Evolutionary conservation across 2,797 vertebrate species (phyloP), one percentile per base, ranked within the genome.

Genomic region (Zalophus californianus): DNA sequence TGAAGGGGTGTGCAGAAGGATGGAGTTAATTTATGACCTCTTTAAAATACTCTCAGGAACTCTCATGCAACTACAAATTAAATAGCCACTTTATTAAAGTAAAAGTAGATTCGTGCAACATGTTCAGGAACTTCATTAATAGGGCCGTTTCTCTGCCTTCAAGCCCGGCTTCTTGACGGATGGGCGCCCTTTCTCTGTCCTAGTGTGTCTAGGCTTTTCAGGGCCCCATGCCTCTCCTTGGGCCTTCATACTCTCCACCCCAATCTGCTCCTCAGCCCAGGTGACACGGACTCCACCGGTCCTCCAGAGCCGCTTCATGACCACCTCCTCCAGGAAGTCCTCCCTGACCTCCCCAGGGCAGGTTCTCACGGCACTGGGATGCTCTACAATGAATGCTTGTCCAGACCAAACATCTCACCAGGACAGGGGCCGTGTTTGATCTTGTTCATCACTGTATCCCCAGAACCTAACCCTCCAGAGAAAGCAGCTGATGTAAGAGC

Each of bases 61-160:
- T 66, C 80, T 97, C 97, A 64, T 0, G 23, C 96, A 97, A 94
- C 48, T 38, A 66, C 96, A 98, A 97, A 97, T 97, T 97, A 94
- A 97, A 96, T 3, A 52, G 64, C 93, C 86, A 80, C 91, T 91
- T 95, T 86, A 97, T 60, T 97, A 94, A 73, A 9, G 93, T 41
- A 89, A 60, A 93, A 92, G 94, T 93, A n/a, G 96, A 95, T 94
- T 96, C 96, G 96, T 27, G 97, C 38, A 2, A 88, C 1, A 41
- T 44, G 96, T 94, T 86, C 78, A 32, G 7, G 48, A 84, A 64
- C 95, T 73, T 96, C 86, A 87, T 96, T 95, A 50, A 50, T 90
- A 68, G 54, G 13, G 60, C 80, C 96, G 15, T 93, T 82, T 87
- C 56, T 18, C 16, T 7, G 82, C 94, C 96, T 96, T 91, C 14